Evolutionary conservation across 2,113 vertebrate species (phyloP), one percentile per base, ranked within the genome.

Genomic region (Larimichthys polyactis): DNA sequence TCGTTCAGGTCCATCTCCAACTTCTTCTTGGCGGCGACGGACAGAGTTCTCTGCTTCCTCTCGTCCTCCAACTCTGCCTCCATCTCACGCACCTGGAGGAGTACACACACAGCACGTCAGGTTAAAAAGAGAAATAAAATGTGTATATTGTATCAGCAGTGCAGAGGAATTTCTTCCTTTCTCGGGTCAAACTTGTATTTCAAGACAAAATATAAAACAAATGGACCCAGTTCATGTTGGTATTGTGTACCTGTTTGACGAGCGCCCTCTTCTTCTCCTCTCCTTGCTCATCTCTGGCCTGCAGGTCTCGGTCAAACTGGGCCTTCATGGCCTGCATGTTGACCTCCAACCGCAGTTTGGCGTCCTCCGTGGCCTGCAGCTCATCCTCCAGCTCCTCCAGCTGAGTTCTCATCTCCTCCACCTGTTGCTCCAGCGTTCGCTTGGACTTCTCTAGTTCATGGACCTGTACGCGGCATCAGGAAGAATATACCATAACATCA

Each of bases 241-340:
- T 32, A n/a, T 36, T 15, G 71, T 76, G 0, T 80, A 99, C 98
- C 93, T 99, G 98, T 90, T 99, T 99, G 78, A 99, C 94, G 74
- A 99, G 96, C 51, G 96, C 93, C 67, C 98, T 96, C 91, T 97
- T 99, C 89, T 99, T 99, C 81, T 99, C 98, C 72, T 99, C 98
- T 4, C 97, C 97, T 93, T 99, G 98, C 54, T 99, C 98, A 4
- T 99, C 98, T 67, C 95, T 94, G 89, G 95, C 93, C 78, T 97
- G 97, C 70, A 99, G 89, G 83, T 99, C 98, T 59, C 98, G 90
- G 81, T 99, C 98, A 63, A 98, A 98, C 95, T 99, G 98, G 36
- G 98, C 98, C 90, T 98, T 99, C 97, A 98, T 98, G 75, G 98
- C 98, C 94, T 99, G 98, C 98, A 99, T 99, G 95, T 99, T 99